Conservation (phyloP, 2,797 vertebrate genomes). For the Lutjanus campechanus region DNA sequence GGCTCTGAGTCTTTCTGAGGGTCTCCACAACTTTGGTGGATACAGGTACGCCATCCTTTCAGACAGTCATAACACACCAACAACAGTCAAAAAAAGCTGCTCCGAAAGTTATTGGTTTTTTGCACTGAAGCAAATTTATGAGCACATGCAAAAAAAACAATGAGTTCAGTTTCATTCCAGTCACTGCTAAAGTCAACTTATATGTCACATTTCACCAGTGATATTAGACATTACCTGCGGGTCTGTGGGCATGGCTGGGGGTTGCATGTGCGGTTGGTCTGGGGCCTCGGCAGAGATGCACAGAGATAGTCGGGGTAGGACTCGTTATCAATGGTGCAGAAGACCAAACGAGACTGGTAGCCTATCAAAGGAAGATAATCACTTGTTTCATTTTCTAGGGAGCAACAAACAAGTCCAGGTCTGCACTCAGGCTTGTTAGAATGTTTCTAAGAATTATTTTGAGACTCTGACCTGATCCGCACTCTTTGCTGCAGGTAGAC, state of each 20-base stretch:
- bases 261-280: constrained; percentile 90
- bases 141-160: background rate
- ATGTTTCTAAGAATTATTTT: background rate
- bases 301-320: constrained; percentile 92
- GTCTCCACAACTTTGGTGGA: constrained; percentile 88
- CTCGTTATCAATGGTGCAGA: constrained; percentile 94
- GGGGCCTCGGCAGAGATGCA: constrained; percentile 85
- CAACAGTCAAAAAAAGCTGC: constrained; percentile 62
- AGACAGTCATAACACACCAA: constrained; percentile 84
- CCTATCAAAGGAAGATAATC: constrained; percentile 78
- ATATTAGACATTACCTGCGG: constrained; percentile 83
- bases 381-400: background rate
- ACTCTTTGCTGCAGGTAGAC: constrained; percentile 92
- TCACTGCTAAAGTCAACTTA: background rate
- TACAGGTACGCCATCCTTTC: constrained; percentile 93
- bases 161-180: background rate
- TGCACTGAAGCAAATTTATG: background rate
- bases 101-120: background rate
- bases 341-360: constrained; percentile 92
- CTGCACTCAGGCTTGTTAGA: background rate
- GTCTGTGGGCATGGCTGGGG: constrained; percentile 90
- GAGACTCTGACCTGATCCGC: constrained; percentile 90
- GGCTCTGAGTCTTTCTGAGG: constrained; percentile 75
- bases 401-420: background rate
- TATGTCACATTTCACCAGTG: background rate